Evolutionary conservation across 2,888 invertebrate species (phyloP).

Genomic region (Andrena chrysosceles): DNA sequence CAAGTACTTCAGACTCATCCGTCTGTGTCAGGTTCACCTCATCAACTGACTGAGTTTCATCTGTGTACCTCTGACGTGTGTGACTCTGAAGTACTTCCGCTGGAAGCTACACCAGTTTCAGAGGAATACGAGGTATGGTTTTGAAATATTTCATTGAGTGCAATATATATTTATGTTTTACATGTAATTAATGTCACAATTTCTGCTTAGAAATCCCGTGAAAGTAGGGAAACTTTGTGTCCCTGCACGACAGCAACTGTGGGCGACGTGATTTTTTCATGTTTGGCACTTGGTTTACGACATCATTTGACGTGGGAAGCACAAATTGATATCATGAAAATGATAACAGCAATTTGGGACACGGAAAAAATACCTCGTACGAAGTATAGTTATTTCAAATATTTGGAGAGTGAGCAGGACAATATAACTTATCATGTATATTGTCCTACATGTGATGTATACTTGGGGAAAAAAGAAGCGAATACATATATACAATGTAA

Average conservation of each 20-base stretch:
- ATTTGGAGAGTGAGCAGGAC: slow-evolving; percentile 15
- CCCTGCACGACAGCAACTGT: slow-evolving; percentile 5
- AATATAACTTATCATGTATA: slow-evolving; percentile 35
- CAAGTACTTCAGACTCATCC: no score
- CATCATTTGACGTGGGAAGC: slow-evolving; percentile 30
- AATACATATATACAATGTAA: slow-evolving; percentile 3
- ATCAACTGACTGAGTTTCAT: no score
- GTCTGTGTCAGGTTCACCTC: no score
- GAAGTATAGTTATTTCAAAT: slow-evolving; percentile 27
- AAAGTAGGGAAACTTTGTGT: neutral
- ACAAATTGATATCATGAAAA: slow-evolving; percentile 27
- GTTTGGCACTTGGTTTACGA: slow-evolving; percentile 16
- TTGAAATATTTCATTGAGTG: slow-evolving; percentile 1
- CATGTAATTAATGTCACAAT: no score
- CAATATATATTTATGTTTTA: no score
- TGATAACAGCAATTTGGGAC: slow-evolving; percentile 14
- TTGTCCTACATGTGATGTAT: slow-evolving; percentile 30
- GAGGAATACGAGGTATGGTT: neutral
- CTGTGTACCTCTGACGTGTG: no score
- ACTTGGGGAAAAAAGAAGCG: slow-evolving; percentile 10
- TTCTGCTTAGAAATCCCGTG: no score
- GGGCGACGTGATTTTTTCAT: slow-evolving; percentile 25
- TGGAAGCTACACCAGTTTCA: neutral
- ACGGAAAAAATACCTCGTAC: slow-evolving; percentile 14
- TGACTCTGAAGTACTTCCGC: no score